These are phyloP conservation scores for Lophius americanus DNA, from an alignment of 2,797 vertebrate genomes.

Conservation along the genomic window DNA sequence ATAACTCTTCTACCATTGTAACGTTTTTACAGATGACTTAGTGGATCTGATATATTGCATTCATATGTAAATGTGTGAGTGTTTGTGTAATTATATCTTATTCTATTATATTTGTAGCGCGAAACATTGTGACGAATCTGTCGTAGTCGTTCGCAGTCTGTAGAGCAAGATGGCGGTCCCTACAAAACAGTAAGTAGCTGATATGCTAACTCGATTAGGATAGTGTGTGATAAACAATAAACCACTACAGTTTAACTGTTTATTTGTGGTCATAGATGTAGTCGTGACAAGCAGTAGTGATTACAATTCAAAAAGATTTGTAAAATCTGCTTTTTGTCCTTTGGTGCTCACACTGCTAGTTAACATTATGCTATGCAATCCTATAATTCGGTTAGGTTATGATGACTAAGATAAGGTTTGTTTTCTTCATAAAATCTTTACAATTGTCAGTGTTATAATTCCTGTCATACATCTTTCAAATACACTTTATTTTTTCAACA, in stretches of 20 bases:
- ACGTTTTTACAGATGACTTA: no score
- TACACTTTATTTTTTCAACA: no score
- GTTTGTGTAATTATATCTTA: no score
- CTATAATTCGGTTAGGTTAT: neutral
- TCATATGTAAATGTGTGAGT: no score
- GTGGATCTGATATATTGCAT: no score
- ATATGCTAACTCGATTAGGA: constrained; percentile 21
- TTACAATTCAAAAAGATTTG: neutral
- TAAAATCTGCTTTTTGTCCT: neutral
- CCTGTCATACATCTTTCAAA: no score
- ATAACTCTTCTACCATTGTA: no score
- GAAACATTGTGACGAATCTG: constrained; percentile 58
- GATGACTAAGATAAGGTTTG: rapidly evolving
- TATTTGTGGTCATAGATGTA: neutral
- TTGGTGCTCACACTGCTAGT: constrained; percentile 11
- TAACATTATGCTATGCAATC: constrained; percentile 32
- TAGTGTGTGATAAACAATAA: neutral
- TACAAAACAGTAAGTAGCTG: constrained; percentile 87
- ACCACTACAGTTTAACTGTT: neutral
- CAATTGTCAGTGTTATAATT: no score
- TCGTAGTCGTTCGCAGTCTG: constrained; percentile 16
- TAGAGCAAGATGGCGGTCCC: constrained; percentile 85
- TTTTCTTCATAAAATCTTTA: neutral
- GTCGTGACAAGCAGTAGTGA: rapidly evolving
- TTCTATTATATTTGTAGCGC: neutral